Percentiles rank a stretch among this genome's conserved stretches.
These are phyloP conservation scores for Pollenia angustigena DNA, from an alignment of 2,888 invertebrate genomes.

Conservation along the genomic window DNA sequence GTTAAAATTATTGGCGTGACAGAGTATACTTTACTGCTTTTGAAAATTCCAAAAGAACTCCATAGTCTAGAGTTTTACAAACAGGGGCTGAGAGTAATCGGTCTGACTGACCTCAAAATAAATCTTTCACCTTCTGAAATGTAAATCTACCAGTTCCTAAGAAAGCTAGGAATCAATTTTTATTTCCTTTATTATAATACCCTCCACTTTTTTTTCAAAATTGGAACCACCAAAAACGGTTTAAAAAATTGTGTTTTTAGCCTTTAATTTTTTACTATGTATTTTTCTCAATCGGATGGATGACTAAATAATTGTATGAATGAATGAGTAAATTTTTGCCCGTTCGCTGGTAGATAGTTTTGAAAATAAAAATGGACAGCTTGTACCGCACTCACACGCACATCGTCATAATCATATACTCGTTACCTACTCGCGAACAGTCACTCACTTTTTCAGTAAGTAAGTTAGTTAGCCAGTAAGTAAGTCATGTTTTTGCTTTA, in stretches of 20 bases:
- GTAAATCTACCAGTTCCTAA: too few species aligned
- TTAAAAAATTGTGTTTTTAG: not conserved
- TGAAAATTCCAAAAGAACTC: too few species aligned
- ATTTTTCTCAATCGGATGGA: constrained; percentile 45
- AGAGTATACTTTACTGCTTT: too few species aligned
- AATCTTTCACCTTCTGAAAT: too few species aligned
- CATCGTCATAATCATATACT: not conserved
- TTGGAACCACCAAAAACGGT: not conserved
- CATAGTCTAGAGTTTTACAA: too few species aligned
- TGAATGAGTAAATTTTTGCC: constrained; percentile 16
- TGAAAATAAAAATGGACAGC: constrained; percentile 60
- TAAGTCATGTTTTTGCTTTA: constrained; percentile 57
- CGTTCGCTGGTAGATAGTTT: constrained; percentile 38
- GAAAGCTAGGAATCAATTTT: too few species aligned
- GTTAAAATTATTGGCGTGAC: too few species aligned
- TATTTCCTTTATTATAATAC: too few species aligned
- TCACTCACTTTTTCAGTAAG: constrained; percentile 38
- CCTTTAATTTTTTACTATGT: constrained; percentile 15
- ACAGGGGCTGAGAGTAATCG: too few species aligned
- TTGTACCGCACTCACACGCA: constrained; percentile 14
- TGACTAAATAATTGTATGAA: constrained; percentile 39
- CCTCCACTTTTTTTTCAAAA: too few species aligned
- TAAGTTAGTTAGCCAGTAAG: constrained; percentile 51
- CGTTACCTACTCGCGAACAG: constrained; percentile 10
- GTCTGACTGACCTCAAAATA: too few species aligned